phyloP scores from a whole-genome alignment of 2,888 invertebrate species.

The Thecophora atra region DNA sequence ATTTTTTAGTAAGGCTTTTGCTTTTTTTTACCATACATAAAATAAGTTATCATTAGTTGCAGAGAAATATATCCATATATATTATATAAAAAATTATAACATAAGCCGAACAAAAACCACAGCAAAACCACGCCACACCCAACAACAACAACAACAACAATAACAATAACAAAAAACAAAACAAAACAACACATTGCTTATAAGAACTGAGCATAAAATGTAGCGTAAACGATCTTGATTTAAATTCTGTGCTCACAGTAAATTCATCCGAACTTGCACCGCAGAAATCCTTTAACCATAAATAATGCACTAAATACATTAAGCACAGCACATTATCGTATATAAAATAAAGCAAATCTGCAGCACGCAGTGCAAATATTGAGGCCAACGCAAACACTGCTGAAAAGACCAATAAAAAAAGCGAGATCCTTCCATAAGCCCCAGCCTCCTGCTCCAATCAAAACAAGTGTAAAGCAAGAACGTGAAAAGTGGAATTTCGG shows the following conservation, averaged over 20 bases:
- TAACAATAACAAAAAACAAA: slow-evolving; percentile 43
- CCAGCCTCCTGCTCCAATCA: too few relatives aligned
- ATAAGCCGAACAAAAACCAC: slow-evolving; percentile 45
- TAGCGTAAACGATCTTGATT: neutral
- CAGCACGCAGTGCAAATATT: too few relatives aligned
- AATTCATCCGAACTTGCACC: too few relatives aligned
- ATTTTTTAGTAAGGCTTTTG: too few relatives aligned
- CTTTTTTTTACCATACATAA: too few relatives aligned
- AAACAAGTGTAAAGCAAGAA: too few relatives aligned
- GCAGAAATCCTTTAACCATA: neutral
- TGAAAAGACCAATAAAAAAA: too few relatives aligned
- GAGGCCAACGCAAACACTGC: too few relatives aligned
- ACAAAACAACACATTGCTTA: neutral
- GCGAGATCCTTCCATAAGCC: too few relatives aligned
- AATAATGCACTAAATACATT: neutral
- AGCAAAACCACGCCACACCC: slow-evolving; percentile 44
- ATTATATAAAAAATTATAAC: slow-evolving; percentile 41
- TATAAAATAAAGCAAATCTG: too few relatives aligned
- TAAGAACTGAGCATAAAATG: slow-evolving; percentile 12
- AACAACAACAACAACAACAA: slow-evolving; percentile 39
- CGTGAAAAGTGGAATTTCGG: too few relatives aligned
- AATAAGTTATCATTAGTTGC: neutral
- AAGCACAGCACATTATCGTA: neutral
- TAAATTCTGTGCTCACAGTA: slow-evolving; percentile 32
- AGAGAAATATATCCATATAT: slow-evolving; percentile 29